Conservation (phyloP, 2,113 vertebrate genomes). For the Camelus dromedarius region DNA sequence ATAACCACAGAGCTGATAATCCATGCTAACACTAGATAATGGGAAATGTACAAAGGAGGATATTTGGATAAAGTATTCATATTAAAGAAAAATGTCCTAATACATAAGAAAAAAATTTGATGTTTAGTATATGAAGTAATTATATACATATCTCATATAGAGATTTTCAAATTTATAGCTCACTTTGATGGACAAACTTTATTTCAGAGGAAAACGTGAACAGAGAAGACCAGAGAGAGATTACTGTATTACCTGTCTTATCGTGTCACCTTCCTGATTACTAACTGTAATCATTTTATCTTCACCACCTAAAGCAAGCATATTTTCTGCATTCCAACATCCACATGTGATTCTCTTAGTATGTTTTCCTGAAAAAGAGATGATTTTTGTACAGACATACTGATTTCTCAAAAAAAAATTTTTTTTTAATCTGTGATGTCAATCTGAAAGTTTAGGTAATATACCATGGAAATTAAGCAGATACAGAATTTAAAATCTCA, state of each 20-base stretch:
- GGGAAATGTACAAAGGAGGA: not conserved
- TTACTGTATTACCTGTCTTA: conserved; percentile 92
- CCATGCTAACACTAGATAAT: not conserved
- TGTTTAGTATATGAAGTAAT: conserved; percentile 39
- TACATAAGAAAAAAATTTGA: not conserved
- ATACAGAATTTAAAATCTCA: not conserved
- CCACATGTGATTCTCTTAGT: conserved; percentile 97
- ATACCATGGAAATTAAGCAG: not conserved
- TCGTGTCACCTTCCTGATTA: conserved; percentile 97
- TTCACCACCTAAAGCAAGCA: conserved; percentile 96
- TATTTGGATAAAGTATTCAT: not conserved
- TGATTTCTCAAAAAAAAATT: not conserved
- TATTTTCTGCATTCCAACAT: conserved; percentile 96
- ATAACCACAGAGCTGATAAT: not conserved
- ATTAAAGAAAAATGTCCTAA: conserved; percentile 36
- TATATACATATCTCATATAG: not conserved
- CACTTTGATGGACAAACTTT: conserved; percentile 1
- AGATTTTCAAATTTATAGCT: not conserved
- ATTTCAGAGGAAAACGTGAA: not conserved
- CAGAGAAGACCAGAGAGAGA: not conserved
- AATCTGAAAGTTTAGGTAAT: conserved; percentile 20
- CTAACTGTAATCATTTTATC: conserved; percentile 96
- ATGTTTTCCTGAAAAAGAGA: conserved; percentile 94
- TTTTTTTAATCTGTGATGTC: not conserved
- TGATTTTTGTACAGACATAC: conserved; percentile 36